Conservation (phyloP, 2,113 vertebrate species). For the Alouatta palliata region DNA sequence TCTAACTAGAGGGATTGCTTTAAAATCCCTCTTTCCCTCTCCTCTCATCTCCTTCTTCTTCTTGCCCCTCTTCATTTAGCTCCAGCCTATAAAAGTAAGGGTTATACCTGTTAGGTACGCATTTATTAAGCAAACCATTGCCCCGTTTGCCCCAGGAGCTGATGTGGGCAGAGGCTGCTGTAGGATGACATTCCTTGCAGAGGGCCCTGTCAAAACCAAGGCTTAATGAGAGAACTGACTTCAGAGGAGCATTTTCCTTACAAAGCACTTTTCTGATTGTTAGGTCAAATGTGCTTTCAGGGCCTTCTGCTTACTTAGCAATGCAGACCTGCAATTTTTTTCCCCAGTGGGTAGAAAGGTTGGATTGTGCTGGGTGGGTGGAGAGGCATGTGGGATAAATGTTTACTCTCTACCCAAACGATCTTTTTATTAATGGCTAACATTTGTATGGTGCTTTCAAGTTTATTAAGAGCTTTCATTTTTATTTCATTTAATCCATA, state of each 20-base stretch:
- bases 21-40: neutral
- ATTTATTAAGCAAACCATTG: neutral
- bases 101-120: fast-evolving
- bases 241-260: neutral
- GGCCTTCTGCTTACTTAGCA: constrained; percentile 45
- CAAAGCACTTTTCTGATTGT: neutral
- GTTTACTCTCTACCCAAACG: neutral
- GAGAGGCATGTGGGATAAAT: neutral
- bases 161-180: neutral
- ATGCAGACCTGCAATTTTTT: neutral
- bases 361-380: neutral
- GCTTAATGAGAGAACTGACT: neutral
- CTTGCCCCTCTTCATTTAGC: neutral
- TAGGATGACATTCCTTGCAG: neutral
- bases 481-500: neutral
- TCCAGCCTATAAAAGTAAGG: neutral
- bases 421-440: neutral
- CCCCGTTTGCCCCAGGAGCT: no score
- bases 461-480: neutral
- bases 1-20: neutral
- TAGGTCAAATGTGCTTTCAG: neutral
- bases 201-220: neutral
- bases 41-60: neutral
- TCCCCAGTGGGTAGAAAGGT: neutral
- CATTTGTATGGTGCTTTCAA: neutral